These are phyloP conservation scores for Andricus quercusramuli DNA, from an alignment of 2,888 invertebrate species.

Conservation along the genomic window DNA sequence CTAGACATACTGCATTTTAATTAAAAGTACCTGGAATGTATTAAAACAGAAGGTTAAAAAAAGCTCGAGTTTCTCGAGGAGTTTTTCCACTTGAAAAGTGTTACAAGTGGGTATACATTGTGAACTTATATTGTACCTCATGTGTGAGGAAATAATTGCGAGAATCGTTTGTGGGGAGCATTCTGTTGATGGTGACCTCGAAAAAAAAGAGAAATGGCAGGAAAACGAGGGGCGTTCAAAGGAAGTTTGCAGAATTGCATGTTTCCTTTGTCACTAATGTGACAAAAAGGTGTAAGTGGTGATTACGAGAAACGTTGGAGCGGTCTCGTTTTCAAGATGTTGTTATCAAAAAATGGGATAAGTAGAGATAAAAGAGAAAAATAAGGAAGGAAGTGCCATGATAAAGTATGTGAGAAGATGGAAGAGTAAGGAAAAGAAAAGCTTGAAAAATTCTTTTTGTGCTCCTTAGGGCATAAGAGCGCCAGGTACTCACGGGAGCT, in stretches of 20 bases:
- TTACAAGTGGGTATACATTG: background rate
- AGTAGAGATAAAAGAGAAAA: background rate
- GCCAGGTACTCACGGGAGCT: constrained; percentile 68
- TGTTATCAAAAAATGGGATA: background rate
- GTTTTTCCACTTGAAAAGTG: background rate
- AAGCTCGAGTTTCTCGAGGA: background rate
- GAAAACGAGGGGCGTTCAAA: background rate
- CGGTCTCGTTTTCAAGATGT: background rate
- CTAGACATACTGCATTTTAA: background rate
- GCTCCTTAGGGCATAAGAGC: constrained; percentile 43
- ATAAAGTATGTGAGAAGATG: background rate
- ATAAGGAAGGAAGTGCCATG: background rate
- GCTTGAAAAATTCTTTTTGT: constrained; percentile 11
- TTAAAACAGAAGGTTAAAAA: background rate
- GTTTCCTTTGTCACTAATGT: background rate
- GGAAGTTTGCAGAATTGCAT: background rate
- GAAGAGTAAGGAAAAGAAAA: background rate
- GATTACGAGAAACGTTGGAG: background rate
- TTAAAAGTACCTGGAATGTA: background rate
- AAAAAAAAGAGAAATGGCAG: background rate
- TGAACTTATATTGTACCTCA: background rate
- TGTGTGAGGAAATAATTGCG: background rate
- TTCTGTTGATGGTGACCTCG: background rate
- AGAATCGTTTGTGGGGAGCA: background rate
- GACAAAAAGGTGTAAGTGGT: background rate